A percentile compares a stretch with the other conserved stretches of the same genome.
Evolutionary conservation across 2,888 invertebrate species (phyloP).

Genomic region (Arenicola marina): DNA sequence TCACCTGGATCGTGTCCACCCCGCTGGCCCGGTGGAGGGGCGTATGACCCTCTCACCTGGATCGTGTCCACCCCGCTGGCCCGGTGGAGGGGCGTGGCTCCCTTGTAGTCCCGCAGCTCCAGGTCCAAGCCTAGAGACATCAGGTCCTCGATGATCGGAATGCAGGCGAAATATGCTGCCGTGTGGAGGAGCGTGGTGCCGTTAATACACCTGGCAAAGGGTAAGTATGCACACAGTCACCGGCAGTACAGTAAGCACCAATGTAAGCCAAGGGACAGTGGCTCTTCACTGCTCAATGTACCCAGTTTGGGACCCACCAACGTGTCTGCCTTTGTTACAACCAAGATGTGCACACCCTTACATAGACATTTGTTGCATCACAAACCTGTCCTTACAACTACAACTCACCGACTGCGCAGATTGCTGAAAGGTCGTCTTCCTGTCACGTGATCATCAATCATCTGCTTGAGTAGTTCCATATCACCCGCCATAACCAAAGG

Average conservation of each 20-base stretch:
- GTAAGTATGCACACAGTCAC: too few relatives aligned
- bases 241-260: too few relatives aligned
- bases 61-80: slow-evolving; percentile 47
- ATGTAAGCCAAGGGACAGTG: too few relatives aligned
- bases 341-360: too few relatives aligned
- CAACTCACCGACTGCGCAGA: slow-evolving; percentile 48
- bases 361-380: too few relatives aligned
- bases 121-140: slow-evolving; percentile 50
- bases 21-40: too few relatives aligned
- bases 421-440: slow-evolving; percentile 42
- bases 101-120: slow-evolving; percentile 57
- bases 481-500: slow-evolving; percentile 56
- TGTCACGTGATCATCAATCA: slow-evolving; percentile 46
- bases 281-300: too few relatives aligned
- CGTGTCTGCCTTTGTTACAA: too few relatives aligned
- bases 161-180: slow-evolving; percentile 55
- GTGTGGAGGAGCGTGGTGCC: slow-evolving; percentile 60
- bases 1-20: too few relatives aligned
- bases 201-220: slow-evolving; percentile 52
- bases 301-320: too few relatives aligned
- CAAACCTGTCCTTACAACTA: background rate
- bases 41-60: too few relatives aligned
- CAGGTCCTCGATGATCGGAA: slow-evolving; percentile 44
- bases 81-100: slow-evolving; percentile 56
- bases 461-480: slow-evolving; percentile 41